Base-by-base conservation (phyloP, 2,797 vertebrate genomes). In the Nyctibius grandis region DNA sequence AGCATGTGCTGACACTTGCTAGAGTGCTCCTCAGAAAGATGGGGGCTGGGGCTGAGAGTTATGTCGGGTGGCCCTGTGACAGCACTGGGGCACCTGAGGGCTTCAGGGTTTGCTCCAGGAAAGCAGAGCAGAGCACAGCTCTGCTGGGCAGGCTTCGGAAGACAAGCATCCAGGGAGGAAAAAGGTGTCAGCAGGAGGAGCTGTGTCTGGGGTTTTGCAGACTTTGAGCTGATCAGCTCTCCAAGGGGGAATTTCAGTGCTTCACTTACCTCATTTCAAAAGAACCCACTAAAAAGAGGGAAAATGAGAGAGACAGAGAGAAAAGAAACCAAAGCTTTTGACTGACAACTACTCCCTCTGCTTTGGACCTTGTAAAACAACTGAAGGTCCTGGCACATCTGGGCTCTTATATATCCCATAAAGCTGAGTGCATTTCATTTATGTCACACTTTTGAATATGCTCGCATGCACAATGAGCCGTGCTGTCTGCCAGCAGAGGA, bases 371-470 rank as follows among this genome's bases (percentile, higher is more conserved):
- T 68, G 70, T 78, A 73, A 89, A 89, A 76, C 3, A 18, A 26
- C 38, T 76, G 54, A 96, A 89, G 81, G 33, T 89, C 74, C 64
- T 95, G 80, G 83, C 57, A 88, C 72, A 93, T 59, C 40, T 81
- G 45, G 42, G 26, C 26, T 91, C 54, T 94, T 67, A 14, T 38
- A 44, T 79, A 97, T 94, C 59, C 53, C 79, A 94, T 88, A 96
- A 96, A 94, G 82, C 82, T 77, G 92, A 87, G 23, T 65, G 33
- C 51, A 81, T 93, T 96, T 96, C 64, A 93, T 95, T 97, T 94
- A 51, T 77, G 93, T 80, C 65, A 63, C 56, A 59, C 48, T 77
- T 95, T 33, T 29, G 70, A 64, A 65, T 31, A 34, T 5, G 13
- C 63, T 89, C 16, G 8, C 64, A 54, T 73, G 57, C 61, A 93